Conservation (phyloP, 2,113 vertebrate species). For the Columba livia region DNA sequence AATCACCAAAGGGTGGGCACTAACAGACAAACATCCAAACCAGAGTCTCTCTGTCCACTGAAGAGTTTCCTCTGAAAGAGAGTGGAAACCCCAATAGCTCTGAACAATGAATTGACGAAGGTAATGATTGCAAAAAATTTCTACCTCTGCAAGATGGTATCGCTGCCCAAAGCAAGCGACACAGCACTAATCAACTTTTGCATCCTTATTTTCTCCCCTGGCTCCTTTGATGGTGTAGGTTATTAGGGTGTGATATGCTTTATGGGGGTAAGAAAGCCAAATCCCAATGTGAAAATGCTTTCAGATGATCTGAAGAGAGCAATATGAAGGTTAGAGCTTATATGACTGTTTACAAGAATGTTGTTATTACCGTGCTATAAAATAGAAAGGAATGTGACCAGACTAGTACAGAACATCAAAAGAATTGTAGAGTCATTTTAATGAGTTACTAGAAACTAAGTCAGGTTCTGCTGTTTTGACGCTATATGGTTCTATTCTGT, state of each 20-base stretch:
- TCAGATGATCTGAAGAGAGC: constrained; percentile 22
- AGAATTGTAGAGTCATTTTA: constrained; percentile 62
- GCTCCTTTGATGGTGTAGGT: not conserved
- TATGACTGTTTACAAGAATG: constrained; percentile 69
- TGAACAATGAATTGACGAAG: not conserved
- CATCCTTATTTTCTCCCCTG: not conserved
- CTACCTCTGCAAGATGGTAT: not conserved
- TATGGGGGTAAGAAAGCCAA: constrained; percentile 4
- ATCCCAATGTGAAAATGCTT: constrained; percentile 41
- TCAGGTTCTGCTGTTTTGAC: constrained; percentile 48
- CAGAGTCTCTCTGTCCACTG: not conserved
- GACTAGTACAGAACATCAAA: constrained; percentile 65
- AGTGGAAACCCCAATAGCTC: not conserved
- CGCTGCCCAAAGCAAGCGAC: not conserved
- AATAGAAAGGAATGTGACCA: constrained; percentile 66
- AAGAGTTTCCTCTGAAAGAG: not conserved
- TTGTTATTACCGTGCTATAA: constrained; percentile 64
- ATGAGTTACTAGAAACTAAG: constrained; percentile 67
- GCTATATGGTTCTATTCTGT: constrained; percentile 14
- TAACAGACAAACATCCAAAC: not conserved
- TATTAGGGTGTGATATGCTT: constrained; percentile 4
- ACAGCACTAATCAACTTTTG: not conserved
- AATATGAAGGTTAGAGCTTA: constrained; percentile 59
- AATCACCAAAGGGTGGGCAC: not conserved
- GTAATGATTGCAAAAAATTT: not conserved